A percentile compares a stretch with the other conserved stretches of the same genome.
These are phyloP conservation scores for Nephrotoma guestfalica DNA, from an alignment of 2,888 invertebrate genomes.

Conservation along the genomic window DNA sequence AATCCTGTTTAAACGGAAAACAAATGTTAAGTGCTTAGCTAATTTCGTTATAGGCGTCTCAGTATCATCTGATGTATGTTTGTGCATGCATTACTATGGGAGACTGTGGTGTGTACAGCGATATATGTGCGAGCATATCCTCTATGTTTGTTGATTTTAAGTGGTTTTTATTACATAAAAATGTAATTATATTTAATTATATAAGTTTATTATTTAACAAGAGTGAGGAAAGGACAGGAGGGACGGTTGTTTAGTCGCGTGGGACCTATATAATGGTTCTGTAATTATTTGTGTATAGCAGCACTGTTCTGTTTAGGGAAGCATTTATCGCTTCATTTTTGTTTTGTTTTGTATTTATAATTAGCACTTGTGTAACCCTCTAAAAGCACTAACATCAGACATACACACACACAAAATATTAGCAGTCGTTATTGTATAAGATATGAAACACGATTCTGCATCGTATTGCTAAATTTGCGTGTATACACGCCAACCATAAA, in stretches of 20 bases:
- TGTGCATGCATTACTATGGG: not conserved
- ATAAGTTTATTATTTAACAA: not conserved
- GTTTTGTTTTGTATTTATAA: not conserved
- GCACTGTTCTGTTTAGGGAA: not conserved
- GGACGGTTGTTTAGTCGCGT: not conserved
- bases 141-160: not conserved
- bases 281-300: not conserved
- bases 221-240: not conserved
- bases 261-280: not conserved
- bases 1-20: not conserved
- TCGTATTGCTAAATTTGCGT: not conserved
- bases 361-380: not conserved
- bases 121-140: not conserved
- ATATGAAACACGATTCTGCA: not conserved
- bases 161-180: not conserved
- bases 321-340: not conserved
- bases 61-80: not conserved
- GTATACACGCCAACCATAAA: not conserved
- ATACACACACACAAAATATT: not conserved
- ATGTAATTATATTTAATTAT: not conserved
- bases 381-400: not conserved
- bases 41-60: not conserved
- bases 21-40: not conserved
- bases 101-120: not conserved
- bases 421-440: not conserved